Conservation (phyloP, 2,797 vertebrate species). For the Phylloscopus collybita region DNA sequence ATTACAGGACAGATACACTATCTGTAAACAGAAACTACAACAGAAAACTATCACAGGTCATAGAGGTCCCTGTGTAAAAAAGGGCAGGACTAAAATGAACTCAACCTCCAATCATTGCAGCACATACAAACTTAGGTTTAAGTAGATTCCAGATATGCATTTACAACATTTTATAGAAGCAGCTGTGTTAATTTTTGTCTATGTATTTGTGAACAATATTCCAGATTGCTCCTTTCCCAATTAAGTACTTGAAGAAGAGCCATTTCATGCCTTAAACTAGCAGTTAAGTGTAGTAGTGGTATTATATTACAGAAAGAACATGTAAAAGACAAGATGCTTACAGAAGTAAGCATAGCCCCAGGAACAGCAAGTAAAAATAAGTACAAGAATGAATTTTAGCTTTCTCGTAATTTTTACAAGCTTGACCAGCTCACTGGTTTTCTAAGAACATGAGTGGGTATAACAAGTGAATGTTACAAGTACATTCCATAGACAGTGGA, state of each 20-base stretch:
- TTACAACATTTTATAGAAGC: background rate
- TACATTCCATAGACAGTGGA: background rate
- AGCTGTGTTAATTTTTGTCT: background rate
- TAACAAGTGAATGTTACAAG: background rate
- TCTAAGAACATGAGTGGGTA: background rate
- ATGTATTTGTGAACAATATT: background rate
- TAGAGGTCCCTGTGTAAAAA: background rate
- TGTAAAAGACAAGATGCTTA: background rate
- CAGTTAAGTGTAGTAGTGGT: background rate
- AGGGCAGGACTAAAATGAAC: background rate
- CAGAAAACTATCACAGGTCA: background rate
- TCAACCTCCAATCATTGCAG: background rate
- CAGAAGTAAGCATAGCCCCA: background rate
- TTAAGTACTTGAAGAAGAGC: background rate
- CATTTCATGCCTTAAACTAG: background rate
- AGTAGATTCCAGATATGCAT: background rate
- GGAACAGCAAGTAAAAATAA: background rate
- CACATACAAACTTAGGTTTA: background rate
- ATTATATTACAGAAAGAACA: background rate
- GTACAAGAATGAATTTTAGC: background rate
- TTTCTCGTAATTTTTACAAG: background rate
- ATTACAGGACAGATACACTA: background rate
- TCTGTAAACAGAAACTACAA: background rate
- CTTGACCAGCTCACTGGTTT: background rate
- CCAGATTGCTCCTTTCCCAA: background rate